A percentile compares a stretch with the other conserved stretches of the same genome.
Evolutionary conservation across 2,888 invertebrate species (phyloP).

Genomic region (Lapara coniferarum): DNA sequence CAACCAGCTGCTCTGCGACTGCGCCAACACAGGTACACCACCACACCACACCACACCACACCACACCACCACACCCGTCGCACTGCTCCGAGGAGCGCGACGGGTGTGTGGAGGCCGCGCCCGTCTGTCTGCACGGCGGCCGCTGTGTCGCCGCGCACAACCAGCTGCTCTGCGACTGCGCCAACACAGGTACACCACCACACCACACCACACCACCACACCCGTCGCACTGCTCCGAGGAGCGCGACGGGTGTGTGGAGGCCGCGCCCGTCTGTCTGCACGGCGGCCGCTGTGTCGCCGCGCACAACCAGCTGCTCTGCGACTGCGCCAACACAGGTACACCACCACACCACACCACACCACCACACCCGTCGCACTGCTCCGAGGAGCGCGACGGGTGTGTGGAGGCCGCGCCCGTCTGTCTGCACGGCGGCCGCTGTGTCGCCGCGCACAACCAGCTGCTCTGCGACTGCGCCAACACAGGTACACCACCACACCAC

Average conservation of each 20-base stretch:
- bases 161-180: constrained; percentile 88
- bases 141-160: constrained; percentile 86
- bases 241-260: constrained; percentile 85
- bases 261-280: constrained; percentile 86
- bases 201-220: background rate
- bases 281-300: constrained; percentile 88
- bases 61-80: no score
- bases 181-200: constrained; percentile 84
- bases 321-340: constrained; percentile 87
- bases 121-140: constrained; percentile 89
- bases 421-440: constrained; percentile 89
- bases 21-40: constrained; percentile 85
- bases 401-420: constrained; percentile 82
- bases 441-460: constrained; percentile 85
- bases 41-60: no score
- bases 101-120: constrained; percentile 71
- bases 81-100: constrained; percentile 90
- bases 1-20: constrained; percentile 88
- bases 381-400: constrained; percentile 87
- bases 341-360: no score
- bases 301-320: constrained; percentile 85
- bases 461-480: constrained; percentile 88
- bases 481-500: no score
- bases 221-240: constrained; percentile 86
- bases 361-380: constrained; percentile 79